Base-by-base conservation (phyloP, 2,113 vertebrate genomes). In the Balaenoptera acutorostrata region DNA sequence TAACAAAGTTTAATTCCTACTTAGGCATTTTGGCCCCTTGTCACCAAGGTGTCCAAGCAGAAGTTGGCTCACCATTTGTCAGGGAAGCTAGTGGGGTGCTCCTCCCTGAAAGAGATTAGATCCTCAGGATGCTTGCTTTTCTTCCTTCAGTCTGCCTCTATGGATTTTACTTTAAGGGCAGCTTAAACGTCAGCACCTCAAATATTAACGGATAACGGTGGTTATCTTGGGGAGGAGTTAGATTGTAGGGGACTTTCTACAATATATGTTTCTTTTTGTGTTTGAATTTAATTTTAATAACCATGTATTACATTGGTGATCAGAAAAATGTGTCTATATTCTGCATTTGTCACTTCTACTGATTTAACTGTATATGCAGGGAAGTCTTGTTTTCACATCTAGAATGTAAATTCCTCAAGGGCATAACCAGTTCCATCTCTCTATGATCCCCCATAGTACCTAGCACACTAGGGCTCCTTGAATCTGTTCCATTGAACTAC, bases 211-310 rank as follows among this genome's bases (percentile, higher is more conserved):
- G 49, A 31, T 88, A 81, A 39, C 52, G 41, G 23, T 90, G 52
- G 33, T 75, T 90, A 81, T 59, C 77, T 92, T 71, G 36, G 29
- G 49, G 11, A 41, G 12, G 83, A 66, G 27, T 95, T 55, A 87
- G n/a, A 83, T 6, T 69, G 33, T 71, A 25, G 25, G 55, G 9
- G 33, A 39, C 69, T 92, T 88, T 72, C 74, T 92, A 90, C 6
- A 36, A 64, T 84, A 0, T n/a, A 72, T 46, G 18, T 59, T n/a
- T 74, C 69, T 92, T 75, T 86, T 90, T 36, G 59, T 44, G 44
- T 88, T 55, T 88, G 41, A 63, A 82, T 71, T 96, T 90, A 78
- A 72, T 91, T 86, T 96, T 82, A 93, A 95, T 92, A 89, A 93
- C 74, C 44, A 74, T 57, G 44, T 95, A 64, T 92, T 81, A 88